These are phyloP conservation scores for Rhinopomastus cyanomelas DNA, from an alignment of 2,113 vertebrate genomes.

Conservation along the genomic window DNA sequence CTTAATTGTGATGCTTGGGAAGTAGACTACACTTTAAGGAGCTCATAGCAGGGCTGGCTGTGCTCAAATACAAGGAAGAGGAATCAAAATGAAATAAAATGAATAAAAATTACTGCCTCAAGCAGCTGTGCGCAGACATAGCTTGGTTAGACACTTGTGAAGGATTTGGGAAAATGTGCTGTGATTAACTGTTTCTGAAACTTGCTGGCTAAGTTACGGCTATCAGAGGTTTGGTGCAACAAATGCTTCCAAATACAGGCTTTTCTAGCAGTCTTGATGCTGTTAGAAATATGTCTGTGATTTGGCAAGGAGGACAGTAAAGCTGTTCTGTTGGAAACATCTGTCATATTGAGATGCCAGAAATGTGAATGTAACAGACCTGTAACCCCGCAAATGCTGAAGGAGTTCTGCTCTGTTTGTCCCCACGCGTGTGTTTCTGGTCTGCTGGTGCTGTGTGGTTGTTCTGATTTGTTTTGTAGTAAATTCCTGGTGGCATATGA, in stretches of 20 bases:
- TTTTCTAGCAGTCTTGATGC: neutral
- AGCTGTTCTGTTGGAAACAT: neutral
- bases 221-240: neutral
- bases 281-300: neutral
- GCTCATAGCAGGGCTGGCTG: neutral
- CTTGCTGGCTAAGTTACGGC: neutral
- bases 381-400: neutral
- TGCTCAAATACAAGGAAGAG: neutral
- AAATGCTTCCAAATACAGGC: neutral
- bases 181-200: neutral
- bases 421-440: neutral
- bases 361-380: neutral
- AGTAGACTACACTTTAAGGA: neutral
- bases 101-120: neutral
- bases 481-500: neutral
- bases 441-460: no score
- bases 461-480: neutral
- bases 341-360: neutral
- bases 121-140: fast-evolving
- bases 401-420: neutral
- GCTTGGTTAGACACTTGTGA: neutral
- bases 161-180: neutral
- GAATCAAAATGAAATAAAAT: neutral
- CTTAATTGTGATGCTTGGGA: neutral
- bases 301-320: neutral